Evolutionary conservation across 1,140 invertebrate genomes (phyloP).

Genomic region (Meloidogyne chitwoodi): DNA sequence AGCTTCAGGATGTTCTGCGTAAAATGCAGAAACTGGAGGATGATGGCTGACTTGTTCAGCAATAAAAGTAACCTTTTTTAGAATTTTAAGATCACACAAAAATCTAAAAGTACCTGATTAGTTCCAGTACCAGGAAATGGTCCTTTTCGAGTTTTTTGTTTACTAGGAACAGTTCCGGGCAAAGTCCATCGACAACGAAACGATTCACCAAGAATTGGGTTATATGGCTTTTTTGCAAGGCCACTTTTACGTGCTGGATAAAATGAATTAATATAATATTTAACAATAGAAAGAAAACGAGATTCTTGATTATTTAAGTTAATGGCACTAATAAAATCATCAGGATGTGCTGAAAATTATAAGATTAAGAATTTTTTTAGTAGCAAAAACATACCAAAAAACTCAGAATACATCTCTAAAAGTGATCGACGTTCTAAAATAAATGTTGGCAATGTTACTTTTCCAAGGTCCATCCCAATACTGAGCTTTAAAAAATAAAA

Average conservation of each 20-base stretch:
- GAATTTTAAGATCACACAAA: neutral
- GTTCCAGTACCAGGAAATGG: constrained; percentile 57
- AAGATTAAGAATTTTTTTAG: no score
- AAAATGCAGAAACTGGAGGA: constrained; percentile 73
- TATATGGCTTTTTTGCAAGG: constrained; percentile 67
- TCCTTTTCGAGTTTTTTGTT: constrained; percentile 62
- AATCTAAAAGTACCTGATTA: constrained; percentile 39
- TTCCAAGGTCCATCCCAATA: constrained; percentile 67
- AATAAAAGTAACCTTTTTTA: constrained; percentile 68
- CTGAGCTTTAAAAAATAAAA: constrained; percentile 61
- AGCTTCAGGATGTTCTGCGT: constrained; percentile 63
- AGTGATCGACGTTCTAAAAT: constrained; percentile 65
- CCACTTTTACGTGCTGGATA: constrained; percentile 64
- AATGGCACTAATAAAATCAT: constrained; percentile 49
- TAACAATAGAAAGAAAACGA: constrained; percentile 44
- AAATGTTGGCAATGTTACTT: constrained; percentile 66
- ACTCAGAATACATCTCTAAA: constrained; percentile 67
- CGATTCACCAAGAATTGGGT: constrained; percentile 66
- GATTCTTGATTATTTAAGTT: constrained; percentile 59
- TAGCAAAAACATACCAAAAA: constrained; percentile 58
- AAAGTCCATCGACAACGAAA: constrained; percentile 65
- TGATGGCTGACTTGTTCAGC: constrained; percentile 99
- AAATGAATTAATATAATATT: constrained; percentile 64
- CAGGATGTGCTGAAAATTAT: constrained; percentile 61
- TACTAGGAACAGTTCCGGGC: constrained; percentile 64